A percentile compares a stretch with the other conserved stretches of the same genome.
These are phyloP conservation scores for Lycopodina hypogea DNA, from an alignment of 37 sponge, comb jelly and placozoan genomes.

Conservation along the genomic window DNA sequence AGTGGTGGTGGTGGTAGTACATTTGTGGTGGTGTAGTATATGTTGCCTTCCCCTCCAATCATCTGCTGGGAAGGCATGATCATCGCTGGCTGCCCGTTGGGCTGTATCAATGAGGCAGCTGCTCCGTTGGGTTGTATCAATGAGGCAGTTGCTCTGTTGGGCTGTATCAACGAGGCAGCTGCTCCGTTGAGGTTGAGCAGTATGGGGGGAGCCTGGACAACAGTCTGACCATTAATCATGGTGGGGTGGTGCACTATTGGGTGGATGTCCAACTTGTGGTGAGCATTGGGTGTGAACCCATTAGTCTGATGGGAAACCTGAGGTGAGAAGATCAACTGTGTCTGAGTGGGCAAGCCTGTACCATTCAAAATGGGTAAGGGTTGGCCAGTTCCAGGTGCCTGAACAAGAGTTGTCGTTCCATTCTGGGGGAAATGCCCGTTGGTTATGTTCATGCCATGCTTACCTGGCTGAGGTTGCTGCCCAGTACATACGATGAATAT, in stretches of 20 bases:
- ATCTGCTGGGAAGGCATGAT: background rate
- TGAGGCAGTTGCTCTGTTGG: background rate
- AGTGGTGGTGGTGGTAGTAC: constrained; percentile 1
- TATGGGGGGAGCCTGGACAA: background rate
- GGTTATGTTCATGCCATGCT: too few species aligned
- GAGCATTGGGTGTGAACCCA: background rate
- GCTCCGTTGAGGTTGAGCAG: background rate
- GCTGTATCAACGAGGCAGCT: background rate
- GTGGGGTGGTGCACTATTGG: background rate
- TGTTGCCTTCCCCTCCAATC: background rate
- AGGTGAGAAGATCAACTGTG: background rate
- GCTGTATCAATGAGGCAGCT: background rate
- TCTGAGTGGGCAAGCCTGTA: background rate
- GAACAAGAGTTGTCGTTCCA: background rate
- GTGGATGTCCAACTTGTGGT: background rate
- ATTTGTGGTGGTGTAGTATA: background rate
- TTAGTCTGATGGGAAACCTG: background rate
- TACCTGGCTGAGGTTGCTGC: background rate
- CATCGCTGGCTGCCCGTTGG: background rate
- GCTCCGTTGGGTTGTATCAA: background rate
- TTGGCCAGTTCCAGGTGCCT: background rate
- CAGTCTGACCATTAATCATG: background rate
- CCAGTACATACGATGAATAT: constrained; percentile 4
- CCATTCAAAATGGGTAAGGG: background rate
- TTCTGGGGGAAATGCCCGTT: too few species aligned